Percentiles rank a stretch among this genome's conserved stretches.
phyloP scores from a whole-genome alignment of 1,140 invertebrate genomes.

The Aphelinus atriplicis region DNA sequence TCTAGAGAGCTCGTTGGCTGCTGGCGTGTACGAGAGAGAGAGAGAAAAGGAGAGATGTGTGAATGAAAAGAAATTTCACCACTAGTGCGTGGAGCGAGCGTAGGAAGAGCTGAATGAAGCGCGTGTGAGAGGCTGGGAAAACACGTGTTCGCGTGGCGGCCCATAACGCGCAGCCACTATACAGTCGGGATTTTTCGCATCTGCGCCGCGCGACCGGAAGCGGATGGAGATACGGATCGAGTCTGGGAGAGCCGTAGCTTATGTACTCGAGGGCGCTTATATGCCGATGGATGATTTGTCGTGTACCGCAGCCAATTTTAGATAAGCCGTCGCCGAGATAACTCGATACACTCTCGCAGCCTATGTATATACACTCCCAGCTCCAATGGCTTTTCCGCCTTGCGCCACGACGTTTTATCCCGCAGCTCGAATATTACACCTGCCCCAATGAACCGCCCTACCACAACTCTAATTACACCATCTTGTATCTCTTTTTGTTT shows the following conservation, averaged over 20 bases:
- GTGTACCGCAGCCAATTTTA: no score
- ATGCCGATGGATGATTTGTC: background rate
- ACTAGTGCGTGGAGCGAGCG: no score
- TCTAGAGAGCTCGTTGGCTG: no score
- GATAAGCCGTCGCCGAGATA: no score
- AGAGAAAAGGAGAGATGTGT: background rate
- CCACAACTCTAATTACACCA: no score
- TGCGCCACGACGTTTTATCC: no score
- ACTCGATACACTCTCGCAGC: no score
- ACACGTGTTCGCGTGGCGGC: background rate
- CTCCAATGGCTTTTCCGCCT: no score
- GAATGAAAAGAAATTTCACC: background rate
- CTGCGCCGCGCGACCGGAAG: conserved; percentile 11
- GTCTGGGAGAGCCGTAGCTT: background rate
- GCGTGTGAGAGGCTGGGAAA: background rate
- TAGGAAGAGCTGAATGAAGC: background rate
- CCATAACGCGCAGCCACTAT: background rate
- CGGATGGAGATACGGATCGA: conserved; percentile 12
- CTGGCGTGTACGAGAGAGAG: background rate
- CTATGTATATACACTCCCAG: no score
- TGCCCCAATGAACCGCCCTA: no score
- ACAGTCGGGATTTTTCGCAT: conserved; percentile 18
- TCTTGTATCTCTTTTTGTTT: no score
- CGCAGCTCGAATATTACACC: no score
- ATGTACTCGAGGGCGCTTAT: background rate